Conservation (phyloP, 2,797 vertebrate species). For the Semotilus atromaculatus region DNA sequence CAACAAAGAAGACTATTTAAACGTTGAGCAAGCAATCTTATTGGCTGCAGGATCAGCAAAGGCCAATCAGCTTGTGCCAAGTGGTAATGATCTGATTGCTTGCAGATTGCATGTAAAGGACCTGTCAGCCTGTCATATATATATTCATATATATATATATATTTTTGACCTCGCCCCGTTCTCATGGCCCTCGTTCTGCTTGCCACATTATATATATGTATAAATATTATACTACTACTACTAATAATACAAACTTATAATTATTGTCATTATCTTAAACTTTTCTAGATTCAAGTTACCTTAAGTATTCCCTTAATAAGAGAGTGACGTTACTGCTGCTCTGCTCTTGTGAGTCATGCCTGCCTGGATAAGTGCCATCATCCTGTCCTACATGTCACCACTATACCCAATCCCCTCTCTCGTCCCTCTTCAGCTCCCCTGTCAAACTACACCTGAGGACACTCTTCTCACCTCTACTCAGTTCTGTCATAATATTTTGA, state of each 20-base stretch:
- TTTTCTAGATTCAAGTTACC: neutral
- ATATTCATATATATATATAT: too few relatives aligned
- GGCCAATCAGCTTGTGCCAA: too few relatives aligned
- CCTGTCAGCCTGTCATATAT: too few relatives aligned
- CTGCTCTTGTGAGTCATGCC: constrained; percentile 66
- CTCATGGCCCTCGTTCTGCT: too few relatives aligned
- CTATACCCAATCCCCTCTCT: constrained; percentile 68
- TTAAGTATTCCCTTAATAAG: neutral
- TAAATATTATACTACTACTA: too few relatives aligned
- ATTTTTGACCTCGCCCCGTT: too few relatives aligned
- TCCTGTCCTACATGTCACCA: constrained; percentile 69
- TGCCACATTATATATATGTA: too few relatives aligned
- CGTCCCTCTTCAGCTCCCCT: constrained; percentile 65
- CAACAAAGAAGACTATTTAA: too few relatives aligned
- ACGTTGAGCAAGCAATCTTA: too few relatives aligned
- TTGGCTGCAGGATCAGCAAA: too few relatives aligned
- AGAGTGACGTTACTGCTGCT: neutral
- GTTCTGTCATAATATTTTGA: constrained; percentile 66
- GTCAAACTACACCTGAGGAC: constrained; percentile 55
- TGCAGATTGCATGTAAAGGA: too few relatives aligned
- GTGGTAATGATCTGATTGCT: too few relatives aligned
- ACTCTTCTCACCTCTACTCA: constrained; percentile 68
- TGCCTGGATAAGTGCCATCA: constrained; percentile 68
- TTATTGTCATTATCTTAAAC: neutral
- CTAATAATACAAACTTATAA: neutral